A percentile compares a stretch with the other conserved stretches of the same genome.
These are phyloP conservation scores for Drosophila auraria DNA, from an alignment of 1,140 invertebrate genomes.

Conservation along the genomic window DNA sequence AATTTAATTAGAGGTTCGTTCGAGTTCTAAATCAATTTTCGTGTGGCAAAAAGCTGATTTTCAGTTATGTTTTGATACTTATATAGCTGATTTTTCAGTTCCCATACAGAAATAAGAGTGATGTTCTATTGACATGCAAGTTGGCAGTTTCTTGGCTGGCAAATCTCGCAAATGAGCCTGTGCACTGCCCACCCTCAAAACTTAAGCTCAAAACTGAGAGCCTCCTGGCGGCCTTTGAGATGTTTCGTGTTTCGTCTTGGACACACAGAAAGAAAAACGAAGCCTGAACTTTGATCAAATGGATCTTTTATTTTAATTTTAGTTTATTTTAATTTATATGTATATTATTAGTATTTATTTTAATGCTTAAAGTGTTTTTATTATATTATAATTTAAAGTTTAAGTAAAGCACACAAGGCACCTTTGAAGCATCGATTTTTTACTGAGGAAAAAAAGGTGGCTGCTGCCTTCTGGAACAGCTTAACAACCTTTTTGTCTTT, in stretches of 20 bases:
- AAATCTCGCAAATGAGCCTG: slow-evolving; percentile 32
- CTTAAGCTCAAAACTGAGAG: not conserved
- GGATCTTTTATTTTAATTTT: no score
- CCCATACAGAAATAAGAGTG: slow-evolving; percentile 33
- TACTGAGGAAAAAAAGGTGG: no score
- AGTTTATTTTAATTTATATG: no score
- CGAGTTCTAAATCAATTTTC: slow-evolving; percentile 1
- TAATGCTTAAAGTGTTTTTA: no score
- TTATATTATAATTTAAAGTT: no score
- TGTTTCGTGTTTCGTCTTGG: slow-evolving; percentile 24
- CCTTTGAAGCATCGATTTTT: no score
- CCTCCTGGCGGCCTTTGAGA: slow-evolving; percentile 18
- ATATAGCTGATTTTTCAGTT: slow-evolving; percentile 13
- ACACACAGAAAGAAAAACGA: not conserved
- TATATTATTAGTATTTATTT: no score
- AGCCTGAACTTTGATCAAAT: no score
- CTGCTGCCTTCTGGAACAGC: no score
- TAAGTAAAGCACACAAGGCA: no score
- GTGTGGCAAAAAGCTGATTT: not conserved
- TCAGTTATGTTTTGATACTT: not conserved
- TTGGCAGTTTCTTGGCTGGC: slow-evolving; percentile 31
- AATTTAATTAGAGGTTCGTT: no score
- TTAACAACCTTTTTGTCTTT: no score
- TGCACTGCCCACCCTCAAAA: slow-evolving; percentile 29
- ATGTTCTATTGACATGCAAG: slow-evolving; percentile 67